phyloP scores from a whole-genome alignment of 2,797 vertebrate genomes.

The Tokudaia muenninki region DNA sequence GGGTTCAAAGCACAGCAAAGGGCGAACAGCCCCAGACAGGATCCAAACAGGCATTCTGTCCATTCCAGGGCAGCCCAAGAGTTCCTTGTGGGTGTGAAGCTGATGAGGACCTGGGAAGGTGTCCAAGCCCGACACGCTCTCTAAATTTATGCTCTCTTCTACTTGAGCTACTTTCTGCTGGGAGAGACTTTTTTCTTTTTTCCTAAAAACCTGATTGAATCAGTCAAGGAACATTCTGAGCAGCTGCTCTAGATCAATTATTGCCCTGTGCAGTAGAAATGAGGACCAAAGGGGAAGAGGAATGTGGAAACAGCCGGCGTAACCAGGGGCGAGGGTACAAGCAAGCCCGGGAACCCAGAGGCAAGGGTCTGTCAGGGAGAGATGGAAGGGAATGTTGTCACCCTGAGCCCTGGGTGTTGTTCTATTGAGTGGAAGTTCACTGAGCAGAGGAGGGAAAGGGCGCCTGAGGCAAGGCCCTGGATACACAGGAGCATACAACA shows the following conservation, averaged over 20 bases:
- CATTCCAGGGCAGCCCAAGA: not conserved
- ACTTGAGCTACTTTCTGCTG: not conserved
- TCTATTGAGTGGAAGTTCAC: not conserved
- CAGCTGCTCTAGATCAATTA: not conserved
- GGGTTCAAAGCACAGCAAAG: not conserved
- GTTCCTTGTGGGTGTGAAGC: not conserved
- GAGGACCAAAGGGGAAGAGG: not conserved
- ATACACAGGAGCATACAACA: rapidly evolving
- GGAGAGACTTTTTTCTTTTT: not conserved
- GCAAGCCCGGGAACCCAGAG: not conserved
- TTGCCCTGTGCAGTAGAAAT: not conserved
- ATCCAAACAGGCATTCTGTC: not conserved
- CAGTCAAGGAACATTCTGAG: not conserved
- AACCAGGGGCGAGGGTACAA: not conserved
- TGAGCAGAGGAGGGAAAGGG: not conserved
- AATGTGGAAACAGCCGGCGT: not conserved
- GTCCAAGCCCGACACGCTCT: not conserved
- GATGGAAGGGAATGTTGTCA: not conserved
- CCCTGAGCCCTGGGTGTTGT: not conserved
- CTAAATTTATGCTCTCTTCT: not conserved
- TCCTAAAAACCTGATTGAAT: not conserved
- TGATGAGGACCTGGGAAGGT: not conserved
- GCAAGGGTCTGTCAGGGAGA: not conserved
- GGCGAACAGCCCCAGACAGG: not conserved
- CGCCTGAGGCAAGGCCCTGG: not conserved